Conservation (phyloP, 2,888 invertebrate species). For the Caenorhabditis doughertyi region DNA sequence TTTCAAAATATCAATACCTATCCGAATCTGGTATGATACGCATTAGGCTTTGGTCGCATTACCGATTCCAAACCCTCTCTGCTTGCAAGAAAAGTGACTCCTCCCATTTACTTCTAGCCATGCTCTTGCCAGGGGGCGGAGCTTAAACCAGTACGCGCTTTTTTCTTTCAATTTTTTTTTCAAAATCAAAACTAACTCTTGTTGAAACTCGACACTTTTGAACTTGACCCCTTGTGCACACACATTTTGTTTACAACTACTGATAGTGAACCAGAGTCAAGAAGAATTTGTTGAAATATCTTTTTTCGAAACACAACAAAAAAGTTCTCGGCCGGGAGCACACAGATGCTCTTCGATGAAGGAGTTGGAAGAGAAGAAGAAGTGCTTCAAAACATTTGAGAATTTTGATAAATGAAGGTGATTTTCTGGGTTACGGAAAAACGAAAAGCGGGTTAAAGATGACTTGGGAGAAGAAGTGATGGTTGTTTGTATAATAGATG, state of each 20-base stretch:
- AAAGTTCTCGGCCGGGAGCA: background rate
- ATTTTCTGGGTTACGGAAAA: background rate
- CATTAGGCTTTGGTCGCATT: too few relatives aligned
- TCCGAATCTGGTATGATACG: too few relatives aligned
- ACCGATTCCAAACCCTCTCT: too few relatives aligned
- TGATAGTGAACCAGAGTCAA: constrained; percentile 9
- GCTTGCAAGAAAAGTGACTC: too few relatives aligned
- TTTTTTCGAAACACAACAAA: background rate
- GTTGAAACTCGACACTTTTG: constrained; percentile 16
- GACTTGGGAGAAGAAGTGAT: too few relatives aligned
- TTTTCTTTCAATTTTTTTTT: too few relatives aligned
- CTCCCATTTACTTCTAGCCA: too few relatives aligned
- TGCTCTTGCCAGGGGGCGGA: background rate
- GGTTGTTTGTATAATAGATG: background rate
- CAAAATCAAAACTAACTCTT: background rate
- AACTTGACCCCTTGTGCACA: background rate
- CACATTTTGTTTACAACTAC: constrained; percentile 22
- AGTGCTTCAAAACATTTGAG: background rate
- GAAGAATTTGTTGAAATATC: constrained; percentile 30
- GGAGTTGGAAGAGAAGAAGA: background rate
- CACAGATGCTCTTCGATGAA: too few relatives aligned
- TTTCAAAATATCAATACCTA: too few relatives aligned
- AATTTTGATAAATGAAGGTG: constrained; percentile 25
- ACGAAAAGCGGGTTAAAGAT: background rate
- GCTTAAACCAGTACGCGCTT: too few relatives aligned